Conservation (phyloP, 2,888 invertebrate species). For the Orthonevra nobilis region DNA sequence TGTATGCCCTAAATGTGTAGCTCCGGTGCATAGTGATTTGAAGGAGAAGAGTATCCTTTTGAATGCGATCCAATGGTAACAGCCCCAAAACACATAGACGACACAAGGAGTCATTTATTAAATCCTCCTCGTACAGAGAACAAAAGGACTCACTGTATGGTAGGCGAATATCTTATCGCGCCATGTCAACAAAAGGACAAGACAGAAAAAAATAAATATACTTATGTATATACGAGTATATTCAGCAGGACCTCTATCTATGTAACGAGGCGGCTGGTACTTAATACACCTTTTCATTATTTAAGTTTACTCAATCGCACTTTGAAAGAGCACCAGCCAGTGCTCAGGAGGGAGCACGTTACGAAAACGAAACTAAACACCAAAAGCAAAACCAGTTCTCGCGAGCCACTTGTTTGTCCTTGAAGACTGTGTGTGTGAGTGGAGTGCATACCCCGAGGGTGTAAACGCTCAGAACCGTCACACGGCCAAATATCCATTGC, state of each 20-base stretch:
- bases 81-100: constrained; percentile 9
- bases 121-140: constrained; percentile 15
- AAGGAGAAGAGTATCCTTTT: constrained; percentile 25
- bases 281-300: constrained; percentile 66
- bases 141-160: constrained; percentile 28
- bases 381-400: constrained; percentile 16
- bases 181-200: constrained; percentile 47
- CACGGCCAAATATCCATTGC: constrained; percentile 46
- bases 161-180: constrained; percentile 21
- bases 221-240: no score
- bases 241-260: no score
- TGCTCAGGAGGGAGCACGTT: neutral
- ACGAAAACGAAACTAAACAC: no score
- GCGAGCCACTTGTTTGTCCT: constrained; percentile 54
- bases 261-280: no score
- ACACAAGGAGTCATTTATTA: constrained; percentile 56
- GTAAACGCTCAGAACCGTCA: constrained; percentile 15
- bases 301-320: constrained; percentile 56
- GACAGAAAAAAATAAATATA: constrained; percentile 17
- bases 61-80: constrained; percentile 50
- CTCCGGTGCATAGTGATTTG: constrained; percentile 21
- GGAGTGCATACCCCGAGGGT: constrained; percentile 1
- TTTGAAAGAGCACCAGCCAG: constrained; percentile 5
- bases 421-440: constrained; percentile 22
- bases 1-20: constrained; percentile 28